A percentile compares a stretch with the other conserved stretches of the same genome.
phyloP scores from a whole-genome alignment of 23 tunicate genomes.

The Clavelina lepadiformis region DNA sequence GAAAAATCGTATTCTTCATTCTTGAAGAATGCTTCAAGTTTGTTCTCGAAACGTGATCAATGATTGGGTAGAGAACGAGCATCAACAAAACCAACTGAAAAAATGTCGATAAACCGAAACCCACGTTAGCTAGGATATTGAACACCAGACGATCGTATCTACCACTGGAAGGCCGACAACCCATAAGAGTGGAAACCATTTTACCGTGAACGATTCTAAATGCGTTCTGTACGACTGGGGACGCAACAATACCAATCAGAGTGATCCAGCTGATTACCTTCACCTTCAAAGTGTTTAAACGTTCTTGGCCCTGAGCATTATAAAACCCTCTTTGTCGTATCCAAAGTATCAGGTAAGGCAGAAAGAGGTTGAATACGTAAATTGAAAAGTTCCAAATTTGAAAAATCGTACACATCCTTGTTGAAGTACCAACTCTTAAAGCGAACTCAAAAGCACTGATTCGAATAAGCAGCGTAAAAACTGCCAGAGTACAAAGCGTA shows the following conservation, averaged over 20 bases:
- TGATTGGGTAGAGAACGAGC: constrained; percentile 7
- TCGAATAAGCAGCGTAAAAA: no score
- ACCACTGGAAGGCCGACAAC: not conserved
- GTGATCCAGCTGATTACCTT: no score
- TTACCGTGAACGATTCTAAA: no score
- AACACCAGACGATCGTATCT: not conserved
- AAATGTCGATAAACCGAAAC: not conserved
- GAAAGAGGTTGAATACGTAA: not conserved
- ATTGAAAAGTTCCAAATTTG: no score
- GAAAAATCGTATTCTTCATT: constrained; percentile 11
- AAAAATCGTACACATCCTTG: no score
- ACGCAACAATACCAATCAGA: no score
- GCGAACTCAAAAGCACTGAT: no score
- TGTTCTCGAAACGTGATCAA: not conserved
- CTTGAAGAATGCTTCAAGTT: not conserved
- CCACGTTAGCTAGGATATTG: not conserved
- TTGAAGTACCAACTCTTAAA: no score
- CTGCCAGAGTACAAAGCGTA: no score
- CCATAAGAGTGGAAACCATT: not conserved
- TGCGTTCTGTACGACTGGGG: no score
- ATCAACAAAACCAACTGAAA: constrained; percentile 1
- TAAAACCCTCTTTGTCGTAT: constrained; percentile 13
- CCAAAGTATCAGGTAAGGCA: constrained; percentile 15
- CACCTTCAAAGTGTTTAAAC: no score
- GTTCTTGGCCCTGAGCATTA: not conserved